A percentile compares a stretch with the other conserved stretches of the same genome.
phyloP scores from a whole-genome alignment of 2,113 vertebrate species.

The Tretioscincus oriximinensis region DNA sequence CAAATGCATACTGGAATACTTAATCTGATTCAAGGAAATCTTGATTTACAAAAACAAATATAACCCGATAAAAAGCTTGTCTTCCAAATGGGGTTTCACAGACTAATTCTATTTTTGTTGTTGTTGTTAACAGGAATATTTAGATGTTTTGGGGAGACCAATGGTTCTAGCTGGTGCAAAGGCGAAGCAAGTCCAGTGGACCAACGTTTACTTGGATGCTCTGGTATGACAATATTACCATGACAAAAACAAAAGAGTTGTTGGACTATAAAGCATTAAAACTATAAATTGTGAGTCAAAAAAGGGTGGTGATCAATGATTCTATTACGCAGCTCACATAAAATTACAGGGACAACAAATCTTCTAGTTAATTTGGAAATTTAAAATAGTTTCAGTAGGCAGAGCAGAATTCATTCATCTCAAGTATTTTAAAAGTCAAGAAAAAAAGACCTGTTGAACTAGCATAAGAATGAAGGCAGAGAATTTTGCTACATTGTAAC shows the following conservation, averaged over 20 bases:
- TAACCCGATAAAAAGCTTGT: too few species aligned
- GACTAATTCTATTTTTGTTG: background rate
- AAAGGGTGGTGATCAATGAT: background rate
- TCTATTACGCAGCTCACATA: background rate
- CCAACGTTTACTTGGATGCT: slow-evolving; percentile 95
- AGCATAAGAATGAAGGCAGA: background rate
- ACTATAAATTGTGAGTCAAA: background rate
- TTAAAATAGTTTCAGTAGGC: background rate
- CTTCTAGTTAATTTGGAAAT: background rate
- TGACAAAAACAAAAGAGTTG: slow-evolving; percentile 6
- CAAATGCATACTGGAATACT: too few species aligned
- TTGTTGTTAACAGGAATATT: slow-evolving; percentile 81
- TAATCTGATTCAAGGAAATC: too few species aligned
- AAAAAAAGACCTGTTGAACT: background rate
- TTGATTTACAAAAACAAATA: too few species aligned
- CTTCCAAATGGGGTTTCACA: background rate
- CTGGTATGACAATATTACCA: slow-evolving; percentile 78
- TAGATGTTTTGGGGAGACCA: slow-evolving; percentile 94
- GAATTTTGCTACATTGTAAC: background rate
- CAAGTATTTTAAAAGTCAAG: background rate
- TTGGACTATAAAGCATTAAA: background rate
- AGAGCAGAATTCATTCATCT: background rate
- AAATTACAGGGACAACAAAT: background rate
- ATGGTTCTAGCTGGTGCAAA: slow-evolving; percentile 95
- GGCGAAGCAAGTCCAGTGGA: slow-evolving; percentile 98